Evolutionary conservation across 1,140 invertebrate genomes (phyloP), one percentile per base, ranked within the genome.

Genomic region (Maniola jurtina): DNA sequence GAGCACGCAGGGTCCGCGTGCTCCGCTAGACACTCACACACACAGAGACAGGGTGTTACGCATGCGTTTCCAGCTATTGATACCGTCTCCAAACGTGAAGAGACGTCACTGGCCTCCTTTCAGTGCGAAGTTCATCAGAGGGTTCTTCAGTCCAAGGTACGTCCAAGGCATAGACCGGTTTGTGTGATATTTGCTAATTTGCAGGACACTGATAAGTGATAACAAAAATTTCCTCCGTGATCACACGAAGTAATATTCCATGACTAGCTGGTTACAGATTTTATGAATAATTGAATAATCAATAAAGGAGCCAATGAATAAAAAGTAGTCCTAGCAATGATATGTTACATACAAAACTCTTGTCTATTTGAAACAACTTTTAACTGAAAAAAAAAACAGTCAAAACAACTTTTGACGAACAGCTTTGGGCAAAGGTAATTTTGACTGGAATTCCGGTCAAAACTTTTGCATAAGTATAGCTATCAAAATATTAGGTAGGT

Each of bases 101-200:
- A 74, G 76, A 86, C 85, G 85, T 86, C 86, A 88, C 76, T 80
- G 83, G 66, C 81, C 84, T 79, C 83, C 72, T 87, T 85, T 80
- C 79, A 73, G 81, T 76, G 52, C 76, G 76, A 85, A 85, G 83
- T 86, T 78, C 79, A 80, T 64, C 50, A 38, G 56, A 72, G 62
- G 71, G 69, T 75, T 73, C 34, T 65, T 15, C 15, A n/a, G n/a
- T n/a, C n/a, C n/a, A n/a, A n/a, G n/a, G n/a, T n/a, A n/a, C n/a
- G 47, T 42, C 56, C 36, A 9, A 66, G 35, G 5, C 34, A 35
- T 55, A 15, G 11, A 55, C 25, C 13, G 10, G 14, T 52, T 52
- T 15, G 13, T 52, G 47, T 15, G 47, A 52, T 62, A 36, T 61
- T 58, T 62, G 55, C 45, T 33, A 69, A 69, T 72, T 62, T 50